Percentiles rank a stretch among this genome's conserved stretches.
These are phyloP conservation scores for Mayetiola destructor DNA, from an alignment of 2,888 invertebrate species.

Conservation along the genomic window DNA sequence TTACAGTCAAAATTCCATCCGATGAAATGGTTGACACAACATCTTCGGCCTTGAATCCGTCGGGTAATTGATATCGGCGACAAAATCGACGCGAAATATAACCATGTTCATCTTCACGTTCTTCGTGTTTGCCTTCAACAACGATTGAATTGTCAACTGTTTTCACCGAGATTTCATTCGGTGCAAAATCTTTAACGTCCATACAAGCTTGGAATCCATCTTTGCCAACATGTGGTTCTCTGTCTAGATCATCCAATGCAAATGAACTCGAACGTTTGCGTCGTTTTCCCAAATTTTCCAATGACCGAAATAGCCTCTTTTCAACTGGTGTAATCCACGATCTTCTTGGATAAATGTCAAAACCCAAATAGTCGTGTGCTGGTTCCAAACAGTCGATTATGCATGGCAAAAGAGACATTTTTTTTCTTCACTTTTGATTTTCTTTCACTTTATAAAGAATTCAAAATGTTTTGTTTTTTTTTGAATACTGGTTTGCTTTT, in stretches of 20 bases:
- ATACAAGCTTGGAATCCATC: constrained; percentile 54
- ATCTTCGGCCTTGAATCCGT: constrained; percentile 51
- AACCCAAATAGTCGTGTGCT: constrained; percentile 25
- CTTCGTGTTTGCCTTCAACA: constrained; percentile 57
- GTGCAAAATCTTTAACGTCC: constrained; percentile 28
- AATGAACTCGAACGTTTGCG: not conserved
- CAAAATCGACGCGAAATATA: constrained; percentile 66
- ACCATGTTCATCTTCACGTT: constrained; percentile 55
- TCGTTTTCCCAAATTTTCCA: not conserved
- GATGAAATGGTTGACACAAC: constrained; percentile 63
- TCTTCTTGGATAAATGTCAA: constrained; percentile 30
- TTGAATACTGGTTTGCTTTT: not conserved
- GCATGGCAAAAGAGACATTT: constrained; percentile 18
- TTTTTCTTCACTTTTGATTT: constrained; percentile 14
- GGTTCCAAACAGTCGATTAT: constrained; percentile 31
- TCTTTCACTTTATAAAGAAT: not conserved
- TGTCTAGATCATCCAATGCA: not conserved
- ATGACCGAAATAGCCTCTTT: not conserved
- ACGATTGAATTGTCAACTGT: constrained; percentile 46
- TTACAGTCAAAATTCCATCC: constrained; percentile 65
- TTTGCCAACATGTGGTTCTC: constrained; percentile 35
- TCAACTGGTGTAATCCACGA: not conserved
- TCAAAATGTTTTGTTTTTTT: not conserved
- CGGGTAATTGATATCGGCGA: constrained; percentile 53
- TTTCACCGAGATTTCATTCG: constrained; percentile 55